Base-by-base conservation (phyloP, 2,113 vertebrate species). In the Gavialis gangeticus region DNA sequence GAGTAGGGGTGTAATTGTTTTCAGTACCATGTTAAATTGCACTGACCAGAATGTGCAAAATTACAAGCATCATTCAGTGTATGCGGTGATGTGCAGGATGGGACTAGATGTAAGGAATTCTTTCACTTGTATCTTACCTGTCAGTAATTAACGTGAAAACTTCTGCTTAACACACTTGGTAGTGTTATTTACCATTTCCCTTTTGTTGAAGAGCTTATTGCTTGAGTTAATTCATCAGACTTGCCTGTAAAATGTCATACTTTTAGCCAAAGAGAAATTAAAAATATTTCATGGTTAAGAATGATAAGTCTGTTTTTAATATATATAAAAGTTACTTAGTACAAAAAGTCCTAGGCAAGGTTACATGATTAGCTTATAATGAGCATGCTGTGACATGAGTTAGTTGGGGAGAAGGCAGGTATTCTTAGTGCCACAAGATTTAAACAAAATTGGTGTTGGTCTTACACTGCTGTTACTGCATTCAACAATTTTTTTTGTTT, bases 151-250 rank as follows among this genome's bases (percentile, higher is more conserved):
- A 87, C 55, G 34, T 4, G 18, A 91, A 82, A 85, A 84, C 34
- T 93, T 79, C 54, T 91, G 54, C 17, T 82, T 62, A 78, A 76
- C 90, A 87, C 37, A 9, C 75, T 69, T 88, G 25, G 83, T 90
- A 11, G 1, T 25, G 30, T 64, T 71, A 34, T 27, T 2, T 73
- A 89, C 75, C 28, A 11, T 64, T 73, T 87, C 71, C 92, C 81
- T 21, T 10, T 10, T 79, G 91, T 83, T 87, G 54, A 78, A 87
- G 79, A 92, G 73, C 58, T 84, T 76, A 55, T 57, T 76, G 37
- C 63, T 92, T 25, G 19, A 69, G 78, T 63, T 89, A 58, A 82
- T 85, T 76, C 71, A 82, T 92, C 75, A 88, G 78, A 88, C 66
- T 88, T 90, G 67, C 58, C 63, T 91, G 79, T 88, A 57, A 77